These are phyloP conservation scores for Cataglyphis albicans DNA, from an alignment of 2,888 invertebrate species.

Conservation along the genomic window DNA sequence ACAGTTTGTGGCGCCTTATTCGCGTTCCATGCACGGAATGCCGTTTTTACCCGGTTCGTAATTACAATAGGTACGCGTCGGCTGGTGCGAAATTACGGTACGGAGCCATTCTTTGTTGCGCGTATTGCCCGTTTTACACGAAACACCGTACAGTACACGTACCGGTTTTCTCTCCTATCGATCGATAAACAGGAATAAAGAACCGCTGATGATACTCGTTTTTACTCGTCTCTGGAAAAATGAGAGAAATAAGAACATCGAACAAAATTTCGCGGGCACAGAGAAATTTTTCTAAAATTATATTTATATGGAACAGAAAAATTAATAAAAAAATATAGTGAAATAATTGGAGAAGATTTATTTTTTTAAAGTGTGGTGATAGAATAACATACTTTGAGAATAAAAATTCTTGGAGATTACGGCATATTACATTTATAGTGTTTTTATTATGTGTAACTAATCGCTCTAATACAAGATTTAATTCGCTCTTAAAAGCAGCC, in stretches of 20 bases:
- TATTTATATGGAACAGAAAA: not conserved
- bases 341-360: not conserved
- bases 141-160: slow-evolving; percentile 55
- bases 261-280: not conserved
- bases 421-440: not conserved
- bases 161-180: slow-evolving; percentile 63
- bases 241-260: slow-evolving; percentile 6
- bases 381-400: not conserved
- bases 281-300: not conserved
- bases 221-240: not conserved
- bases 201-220: slow-evolving; percentile 49
- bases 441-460: slow-evolving; percentile 5
- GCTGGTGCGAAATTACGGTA: slow-evolving; percentile 33
- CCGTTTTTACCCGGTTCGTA: not conserved
- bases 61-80: slow-evolving; percentile 40
- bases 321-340: not conserved
- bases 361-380: too few relatives aligned
- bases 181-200: slow-evolving; percentile 71
- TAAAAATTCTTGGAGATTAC: not conserved
- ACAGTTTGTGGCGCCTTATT: not conserved
- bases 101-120: slow-evolving; percentile 35
- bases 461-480: not conserved
- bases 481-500: slow-evolving; percentile 19
- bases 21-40: not conserved
- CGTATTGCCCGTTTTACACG: slow-evolving; percentile 56